Evolutionary conservation across 1,140 invertebrate species (phyloP).

Genomic region (Apolygus lucorum): DNA sequence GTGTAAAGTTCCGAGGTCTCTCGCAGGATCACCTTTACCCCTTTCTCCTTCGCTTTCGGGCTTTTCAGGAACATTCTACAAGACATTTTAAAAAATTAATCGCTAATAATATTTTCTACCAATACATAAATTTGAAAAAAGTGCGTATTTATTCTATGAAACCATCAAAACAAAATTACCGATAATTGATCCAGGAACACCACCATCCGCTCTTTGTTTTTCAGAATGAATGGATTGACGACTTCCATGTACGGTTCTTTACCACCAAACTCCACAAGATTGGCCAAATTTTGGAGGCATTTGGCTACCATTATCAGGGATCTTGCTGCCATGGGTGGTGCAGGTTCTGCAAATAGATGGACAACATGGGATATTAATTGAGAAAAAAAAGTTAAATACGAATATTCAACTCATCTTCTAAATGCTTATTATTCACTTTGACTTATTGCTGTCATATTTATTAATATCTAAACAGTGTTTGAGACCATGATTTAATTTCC

Average conservation of each 20-base stretch:
- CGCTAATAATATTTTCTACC: no score
- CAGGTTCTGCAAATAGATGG: slow-evolving; percentile 60
- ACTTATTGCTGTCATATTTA: no score
- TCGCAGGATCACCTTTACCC: slow-evolving; percentile 59
- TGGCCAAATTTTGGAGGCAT: slow-evolving; percentile 92
- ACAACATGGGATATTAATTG: no score
- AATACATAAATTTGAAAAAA: no score
- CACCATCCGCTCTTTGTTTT: slow-evolving; percentile 96
- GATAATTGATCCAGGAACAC: slow-evolving; percentile 91
- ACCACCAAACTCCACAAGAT: slow-evolving; percentile 88
- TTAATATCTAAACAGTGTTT: no score
- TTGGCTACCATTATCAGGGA: slow-evolving; percentile 71
- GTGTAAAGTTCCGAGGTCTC: slow-evolving; percentile 84
- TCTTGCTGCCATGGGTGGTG: slow-evolving; percentile 77
- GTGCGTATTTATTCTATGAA: no score
- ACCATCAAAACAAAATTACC: no score
- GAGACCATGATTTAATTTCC: no score
- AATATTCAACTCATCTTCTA: no score
- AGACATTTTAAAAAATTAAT: neutral
- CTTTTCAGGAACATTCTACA: slow-evolving; percentile 55
- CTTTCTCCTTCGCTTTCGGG: slow-evolving; percentile 52
- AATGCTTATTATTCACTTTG: no score
- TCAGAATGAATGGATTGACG: slow-evolving; percentile 93
- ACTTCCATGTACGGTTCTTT: slow-evolving; percentile 99
- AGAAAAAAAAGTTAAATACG: no score